These are phyloP conservation scores for Lepilemur ruficaudatus DNA, from an alignment of 2,797 vertebrate genomes.

Conservation along the genomic window DNA sequence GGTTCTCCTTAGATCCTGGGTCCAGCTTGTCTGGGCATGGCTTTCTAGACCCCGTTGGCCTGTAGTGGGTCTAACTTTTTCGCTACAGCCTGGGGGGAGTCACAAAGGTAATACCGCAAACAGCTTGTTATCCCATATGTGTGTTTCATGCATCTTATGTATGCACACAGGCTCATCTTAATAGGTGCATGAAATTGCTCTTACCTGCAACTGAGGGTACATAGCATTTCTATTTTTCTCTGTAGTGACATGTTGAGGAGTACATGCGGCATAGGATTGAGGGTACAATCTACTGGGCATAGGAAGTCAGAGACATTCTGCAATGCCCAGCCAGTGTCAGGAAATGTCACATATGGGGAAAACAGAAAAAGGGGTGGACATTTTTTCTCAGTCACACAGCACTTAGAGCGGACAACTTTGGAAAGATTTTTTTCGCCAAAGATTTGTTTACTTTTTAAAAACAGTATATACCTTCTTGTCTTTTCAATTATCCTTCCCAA, in stretches of 20 bases:
- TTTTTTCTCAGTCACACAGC: neutral
- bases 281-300: neutral
- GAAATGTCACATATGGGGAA: neutral
- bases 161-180: neutral
- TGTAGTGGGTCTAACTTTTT: neutral
- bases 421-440: neutral
- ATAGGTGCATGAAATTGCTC: neutral
- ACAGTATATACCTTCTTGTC: neutral
- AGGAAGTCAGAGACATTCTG: neutral
- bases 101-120: neutral
- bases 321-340: neutral
- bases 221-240: neutral
- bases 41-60: neutral
- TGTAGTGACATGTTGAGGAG: neutral
- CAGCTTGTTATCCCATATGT: rapidly evolving
- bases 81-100: neutral
- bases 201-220: neutral
- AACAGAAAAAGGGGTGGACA: neutral
- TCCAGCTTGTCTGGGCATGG: neutral
- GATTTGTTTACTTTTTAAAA: neutral
- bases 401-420: neutral
- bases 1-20: neutral
- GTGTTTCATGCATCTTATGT: neutral
- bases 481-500: neutral
- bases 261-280: rapidly evolving